These are phyloP conservation scores for Pantala flavescens DNA, from an alignment of 1,140 invertebrate genomes.

Conservation along the genomic window DNA sequence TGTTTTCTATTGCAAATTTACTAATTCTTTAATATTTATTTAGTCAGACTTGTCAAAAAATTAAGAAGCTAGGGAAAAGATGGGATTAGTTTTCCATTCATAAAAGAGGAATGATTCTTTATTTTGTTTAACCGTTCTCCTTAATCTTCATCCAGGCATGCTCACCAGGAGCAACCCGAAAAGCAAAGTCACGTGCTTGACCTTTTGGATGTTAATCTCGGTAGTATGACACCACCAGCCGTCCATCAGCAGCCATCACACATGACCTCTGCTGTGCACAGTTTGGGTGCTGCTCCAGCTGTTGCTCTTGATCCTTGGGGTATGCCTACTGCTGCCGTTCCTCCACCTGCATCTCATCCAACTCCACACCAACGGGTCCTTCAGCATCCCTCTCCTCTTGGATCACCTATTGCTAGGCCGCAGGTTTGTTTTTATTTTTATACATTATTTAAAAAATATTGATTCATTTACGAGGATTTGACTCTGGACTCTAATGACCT, in stretches of 20 bases:
- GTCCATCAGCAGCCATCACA: constrained; percentile 15
- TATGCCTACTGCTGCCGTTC: constrained; percentile 41
- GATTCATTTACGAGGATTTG: too few relatives aligned
- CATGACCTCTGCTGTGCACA: constrained; percentile 33
- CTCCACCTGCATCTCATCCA: constrained; percentile 19
- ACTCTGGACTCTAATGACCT: too few relatives aligned
- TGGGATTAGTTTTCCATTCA: too few relatives aligned
- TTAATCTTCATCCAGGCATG: background rate
- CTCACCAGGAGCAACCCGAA: constrained; percentile 26
- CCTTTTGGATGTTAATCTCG: constrained; percentile 68
- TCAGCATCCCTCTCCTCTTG: background rate
- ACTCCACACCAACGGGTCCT: background rate
- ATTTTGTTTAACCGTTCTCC: background rate
- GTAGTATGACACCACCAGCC: constrained; percentile 26
- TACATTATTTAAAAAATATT: background rate
- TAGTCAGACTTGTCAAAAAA: too few relatives aligned
- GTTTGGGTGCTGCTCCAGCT: constrained; percentile 35
- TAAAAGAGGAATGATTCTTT: background rate
- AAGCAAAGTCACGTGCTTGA: constrained; percentile 66
- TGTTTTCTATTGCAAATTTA: too few relatives aligned
- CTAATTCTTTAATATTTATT: too few relatives aligned
- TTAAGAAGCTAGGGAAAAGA: too few relatives aligned
- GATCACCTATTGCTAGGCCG: constrained; percentile 29
- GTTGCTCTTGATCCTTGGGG: constrained; percentile 54
- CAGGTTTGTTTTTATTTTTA: constrained; percentile 31